Evolutionary conservation across 2,797 vertebrate genomes (phyloP), one percentile per base, ranked within the genome.

Genomic region (Orientallactaga sibirica): DNA sequence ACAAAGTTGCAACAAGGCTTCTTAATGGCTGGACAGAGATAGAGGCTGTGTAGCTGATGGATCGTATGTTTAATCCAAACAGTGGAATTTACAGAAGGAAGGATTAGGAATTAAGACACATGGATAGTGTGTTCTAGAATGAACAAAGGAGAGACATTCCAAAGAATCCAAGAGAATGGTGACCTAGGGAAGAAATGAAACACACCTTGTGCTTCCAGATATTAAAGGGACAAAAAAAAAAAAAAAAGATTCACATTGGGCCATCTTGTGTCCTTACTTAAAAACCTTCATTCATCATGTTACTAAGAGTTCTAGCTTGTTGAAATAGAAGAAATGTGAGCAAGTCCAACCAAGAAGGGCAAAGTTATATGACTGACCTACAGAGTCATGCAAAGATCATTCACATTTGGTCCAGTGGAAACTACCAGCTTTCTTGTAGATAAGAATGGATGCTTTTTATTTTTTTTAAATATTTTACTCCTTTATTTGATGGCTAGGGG

Each of bases 361-460:
- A 76, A 76, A 91, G 70, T 15, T 41, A 74, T n/a, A n/a, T 29
- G 7, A 52, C 87, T 91, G 70, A 81, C 80, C 43, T 48, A 2
- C 24, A 80, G 4, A 80, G 64, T 22, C 18, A 67, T n/a, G 20
- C 3, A 67, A 94, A 88, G 41, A 27, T 79, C 29, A 70, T 77
- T 67, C 24, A 70, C n/a, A 10, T 14, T 4, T 71, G 48, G 4
- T 33, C 48, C 7, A 75, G 70, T 22, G 70, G 64, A 91, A 55
- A 15, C 16, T 80, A 66, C 41, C 68, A 88, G 27, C 27, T 76
- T 10, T 91, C 62, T 89, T 12, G 12, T n/a, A 70, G 43, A 86
- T 24, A 75, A 78, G 66, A 80, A 87, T 74, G 74, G 86, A 67
- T 82, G 29, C 91, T 90, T 96, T 82, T 48, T 48, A 1, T 7